phyloP scores from a whole-genome alignment of 2,113 vertebrate genomes.

The Brachyhypopomus gauderio region DNA sequence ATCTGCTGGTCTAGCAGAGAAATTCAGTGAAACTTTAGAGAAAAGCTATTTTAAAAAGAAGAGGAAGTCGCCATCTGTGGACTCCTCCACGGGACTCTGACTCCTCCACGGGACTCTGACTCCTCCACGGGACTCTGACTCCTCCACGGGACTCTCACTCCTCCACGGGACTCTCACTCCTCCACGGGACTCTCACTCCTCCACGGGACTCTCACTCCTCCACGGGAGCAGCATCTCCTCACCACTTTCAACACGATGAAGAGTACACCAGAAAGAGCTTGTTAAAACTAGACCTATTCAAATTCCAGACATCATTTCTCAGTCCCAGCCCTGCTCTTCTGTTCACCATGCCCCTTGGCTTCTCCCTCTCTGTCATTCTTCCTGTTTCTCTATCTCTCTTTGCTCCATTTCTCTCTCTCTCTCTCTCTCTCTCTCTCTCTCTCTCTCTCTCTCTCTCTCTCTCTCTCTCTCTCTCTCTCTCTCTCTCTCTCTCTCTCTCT shows the following conservation, averaged over 20 bases:
- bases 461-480: slow-evolving; percentile 3
- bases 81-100: background rate
- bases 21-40: background rate
- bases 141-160: background rate
- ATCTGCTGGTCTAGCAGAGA: slow-evolving; percentile 8
- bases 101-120: no score
- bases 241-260: background rate
- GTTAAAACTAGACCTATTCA: background rate
- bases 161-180: background rate
- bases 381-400: background rate
- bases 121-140: no score
- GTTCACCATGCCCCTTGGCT: background rate
- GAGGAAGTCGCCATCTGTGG: background rate
- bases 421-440: background rate
- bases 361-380: no score
- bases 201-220: no score
- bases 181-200: no score
- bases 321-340: background rate
- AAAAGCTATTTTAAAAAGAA: background rate
- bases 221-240: no score
- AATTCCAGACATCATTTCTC: slow-evolving; percentile 13
- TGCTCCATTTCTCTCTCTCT: no score
- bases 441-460: background rate
- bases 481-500: slow-evolving; percentile 1
- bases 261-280: background rate